phyloP scores from a whole-genome alignment of 2,888 invertebrate species.

The Nipponacmea schrenckii region DNA sequence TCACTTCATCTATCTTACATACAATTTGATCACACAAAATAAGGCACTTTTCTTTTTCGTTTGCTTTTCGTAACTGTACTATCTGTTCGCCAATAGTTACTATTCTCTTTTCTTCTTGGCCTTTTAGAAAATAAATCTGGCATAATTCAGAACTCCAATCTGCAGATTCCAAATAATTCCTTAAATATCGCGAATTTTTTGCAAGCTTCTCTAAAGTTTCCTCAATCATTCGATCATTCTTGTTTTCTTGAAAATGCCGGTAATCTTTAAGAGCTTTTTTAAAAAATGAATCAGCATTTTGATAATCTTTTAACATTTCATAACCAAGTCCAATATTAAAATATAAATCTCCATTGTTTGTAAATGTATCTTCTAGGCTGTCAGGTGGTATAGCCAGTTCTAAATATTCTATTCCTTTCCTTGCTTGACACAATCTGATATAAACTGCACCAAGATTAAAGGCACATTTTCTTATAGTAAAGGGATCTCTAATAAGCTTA shows the following conservation, averaged over 20 bases:
- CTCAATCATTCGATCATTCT: not conserved
- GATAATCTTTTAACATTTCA: conserved; percentile 40
- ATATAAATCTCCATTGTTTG: conserved; percentile 55
- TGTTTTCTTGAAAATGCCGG: conserved; percentile 27
- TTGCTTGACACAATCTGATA: conserved; percentile 41
- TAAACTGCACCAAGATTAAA: conserved; percentile 61
- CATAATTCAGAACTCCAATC: not conserved
- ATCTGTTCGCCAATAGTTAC: not conserved
- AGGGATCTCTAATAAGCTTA: conserved; percentile 39
- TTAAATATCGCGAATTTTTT: not conserved
- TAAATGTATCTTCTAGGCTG: conserved; percentile 38
- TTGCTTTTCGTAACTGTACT: not conserved
- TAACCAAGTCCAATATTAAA: conserved; percentile 59
- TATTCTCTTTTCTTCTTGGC: conserved; percentile 6
- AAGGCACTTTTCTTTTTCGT: not conserved
- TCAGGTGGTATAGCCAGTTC: conserved; percentile 47
- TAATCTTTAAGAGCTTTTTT: conserved; percentile 50
- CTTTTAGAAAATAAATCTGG: not conserved
- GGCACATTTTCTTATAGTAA: conserved; percentile 51
- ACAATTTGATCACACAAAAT: not conserved
- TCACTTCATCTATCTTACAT: not conserved
- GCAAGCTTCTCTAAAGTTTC: conserved; percentile 11
- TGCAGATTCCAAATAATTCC: not conserved
- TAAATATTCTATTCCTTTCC: conserved; percentile 48
- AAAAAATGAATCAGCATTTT: conserved; percentile 45